Base-by-base conservation (phyloP, 2,113 vertebrate species). In the Dromas ardeola region DNA sequence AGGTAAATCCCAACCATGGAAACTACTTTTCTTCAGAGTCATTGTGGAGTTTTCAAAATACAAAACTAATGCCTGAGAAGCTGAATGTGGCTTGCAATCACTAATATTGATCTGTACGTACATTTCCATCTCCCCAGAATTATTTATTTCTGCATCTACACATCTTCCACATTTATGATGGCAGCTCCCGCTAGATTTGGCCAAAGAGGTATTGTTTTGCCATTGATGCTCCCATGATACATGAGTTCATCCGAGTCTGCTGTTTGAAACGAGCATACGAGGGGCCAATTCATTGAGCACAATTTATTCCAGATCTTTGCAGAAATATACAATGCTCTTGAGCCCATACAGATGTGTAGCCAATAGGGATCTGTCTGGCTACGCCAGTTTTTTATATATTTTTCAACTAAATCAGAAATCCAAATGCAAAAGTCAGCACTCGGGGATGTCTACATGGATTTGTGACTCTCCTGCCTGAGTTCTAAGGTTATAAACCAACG, bases 291-390 rank as follows among this genome's bases (percentile, higher is more conserved):
- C 95, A 88, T 77, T 91, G 96, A 96, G 84, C 76, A 92, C 93
- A 97, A 98, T 98, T 94, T 97, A 95, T 97, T 97, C 96, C 97
- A 97, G 95, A 96, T 82, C 89, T 96, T 81, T 95, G 67, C 87
- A 90, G 87, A 97, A 97, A 96, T 97, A 97, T 97, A 96, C 17
- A 12, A 89, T 92, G 88, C 96, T 97, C 97, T 93, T 96, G 96
- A 96, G 90, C 62, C 94, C 40, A 1, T 93, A 94, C 96, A 97
- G 93, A 97, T 98, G 92, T 92, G 53, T 27, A 95, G 89, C 91
- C 95, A 96, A 93, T 72, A 94, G 90, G 91, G 86, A 96, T 74
- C 67, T 97, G 88, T 86, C 96, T 96, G 93, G 78, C 92, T 94
- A 49, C 4, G 43, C 71, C 62, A 56, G 49, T 76, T 97, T 95